A percentile compares a stretch with the other conserved stretches of the same genome.
phyloP scores from a whole-genome alignment of 2,113 vertebrate genomes.

The Entelurus aequoreus region DNA sequence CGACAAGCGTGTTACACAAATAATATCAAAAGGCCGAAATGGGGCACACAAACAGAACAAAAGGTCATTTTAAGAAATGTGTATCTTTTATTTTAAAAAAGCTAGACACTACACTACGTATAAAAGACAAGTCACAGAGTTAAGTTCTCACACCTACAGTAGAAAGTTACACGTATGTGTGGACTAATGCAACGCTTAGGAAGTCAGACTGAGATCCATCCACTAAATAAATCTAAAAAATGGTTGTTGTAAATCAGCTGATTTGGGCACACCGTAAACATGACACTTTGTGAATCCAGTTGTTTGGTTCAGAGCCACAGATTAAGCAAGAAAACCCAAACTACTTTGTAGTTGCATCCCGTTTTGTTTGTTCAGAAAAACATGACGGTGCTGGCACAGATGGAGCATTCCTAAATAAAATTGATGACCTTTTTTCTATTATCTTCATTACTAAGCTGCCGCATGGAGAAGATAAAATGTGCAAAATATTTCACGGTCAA shows the following conservation, averaged over 20 bases:
- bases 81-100: constrained; percentile 55
- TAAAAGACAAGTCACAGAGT: constrained; percentile 57
- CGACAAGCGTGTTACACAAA: too few species aligned
- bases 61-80: neutral
- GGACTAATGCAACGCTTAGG: constrained; percentile 36
- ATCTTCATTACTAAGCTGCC: constrained; percentile 83
- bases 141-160: constrained; percentile 48
- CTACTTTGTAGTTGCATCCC: constrained; percentile 7
- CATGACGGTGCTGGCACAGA: constrained; percentile 4
- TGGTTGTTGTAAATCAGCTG: neutral
- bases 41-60: neutral
- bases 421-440: constrained; percentile 21
- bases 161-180: constrained; percentile 43
- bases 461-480: constrained; percentile 84
- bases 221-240: constrained; percentile 50
- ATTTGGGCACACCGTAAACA: constrained; percentile 13
- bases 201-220: constrained; percentile 32
- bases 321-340: too few species aligned
- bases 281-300: neutral
- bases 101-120: constrained; percentile 57
- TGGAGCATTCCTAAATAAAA: constrained; percentile 35
- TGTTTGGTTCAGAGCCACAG: neutral
- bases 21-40: neutral
- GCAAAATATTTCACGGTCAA: constrained; percentile 83
- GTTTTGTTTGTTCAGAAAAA: constrained; percentile 1